Percentiles rank a stretch among this genome's conserved stretches.
phyloP scores from a whole-genome alignment of 2,113 vertebrate species.

The Salvelinus fontinalis region DNA sequence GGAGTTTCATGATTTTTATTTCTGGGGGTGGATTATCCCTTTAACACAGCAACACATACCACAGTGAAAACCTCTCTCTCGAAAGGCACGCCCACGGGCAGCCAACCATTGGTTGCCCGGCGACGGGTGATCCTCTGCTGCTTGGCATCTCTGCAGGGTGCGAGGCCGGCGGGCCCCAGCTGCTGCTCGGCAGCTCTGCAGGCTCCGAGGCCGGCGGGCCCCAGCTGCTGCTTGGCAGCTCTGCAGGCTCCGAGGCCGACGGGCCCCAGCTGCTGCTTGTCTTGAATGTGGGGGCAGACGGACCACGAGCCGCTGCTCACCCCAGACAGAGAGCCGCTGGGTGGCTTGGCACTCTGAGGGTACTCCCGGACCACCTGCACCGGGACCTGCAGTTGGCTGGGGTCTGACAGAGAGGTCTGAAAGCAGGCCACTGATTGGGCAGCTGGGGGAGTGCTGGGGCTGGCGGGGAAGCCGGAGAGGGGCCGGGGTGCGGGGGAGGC shows the following conservation, averaged over 20 bases:
- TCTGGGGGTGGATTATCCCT: neutral
- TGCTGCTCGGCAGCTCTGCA: slow-evolving; percentile 75
- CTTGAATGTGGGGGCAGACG: slow-evolving; percentile 77
- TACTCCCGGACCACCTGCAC: slow-evolving; percentile 83
- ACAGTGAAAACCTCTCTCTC: slow-evolving; percentile 95
- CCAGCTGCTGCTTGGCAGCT: slow-evolving; percentile 76
- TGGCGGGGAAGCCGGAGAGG: slow-evolving; percentile 83
- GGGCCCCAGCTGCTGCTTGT: slow-evolving; percentile 78
- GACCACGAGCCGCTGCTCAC: slow-evolving; percentile 72
- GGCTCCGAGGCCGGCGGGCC: too few relatives aligned
- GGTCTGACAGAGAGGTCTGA: slow-evolving; percentile 89
- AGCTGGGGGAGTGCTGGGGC: slow-evolving; percentile 90
- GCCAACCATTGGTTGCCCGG: slow-evolving; percentile 94
- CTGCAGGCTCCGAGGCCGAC: too few relatives aligned
- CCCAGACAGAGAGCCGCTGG: slow-evolving; percentile 88
- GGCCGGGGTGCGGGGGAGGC: slow-evolving; percentile 79
- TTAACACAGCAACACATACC: slow-evolving; percentile 73
- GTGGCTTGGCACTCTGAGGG: slow-evolving; percentile 91
- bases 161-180: slow-evolving; percentile 53
- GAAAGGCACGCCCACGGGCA: slow-evolving; percentile 84
- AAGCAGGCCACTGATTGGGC: slow-evolving; percentile 89
- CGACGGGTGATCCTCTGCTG: slow-evolving; percentile 84
- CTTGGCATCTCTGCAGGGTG: slow-evolving; percentile 76
- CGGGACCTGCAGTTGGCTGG: slow-evolving; percentile 78
- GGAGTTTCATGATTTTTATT: too few relatives aligned